These are phyloP conservation scores for Montipora sp. DNA, from an alignment of 64 coral and sea anemone genomes.

Conservation along the genomic window DNA sequence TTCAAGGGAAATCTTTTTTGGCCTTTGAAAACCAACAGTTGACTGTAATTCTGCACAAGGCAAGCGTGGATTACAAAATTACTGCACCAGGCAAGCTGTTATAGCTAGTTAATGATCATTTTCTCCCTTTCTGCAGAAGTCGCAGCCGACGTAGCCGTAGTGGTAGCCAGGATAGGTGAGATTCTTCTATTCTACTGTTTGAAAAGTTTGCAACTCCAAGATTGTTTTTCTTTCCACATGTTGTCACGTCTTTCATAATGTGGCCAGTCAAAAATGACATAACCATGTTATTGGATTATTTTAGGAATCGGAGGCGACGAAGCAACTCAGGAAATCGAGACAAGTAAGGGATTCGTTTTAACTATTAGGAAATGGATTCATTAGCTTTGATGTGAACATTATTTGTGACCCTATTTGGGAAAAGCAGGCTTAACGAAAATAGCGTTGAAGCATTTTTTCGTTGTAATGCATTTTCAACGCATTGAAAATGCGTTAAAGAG, in stretches of 20 bases:
- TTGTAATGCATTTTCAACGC: too few relatives aligned
- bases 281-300: not conserved
- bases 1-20: too few relatives aligned
- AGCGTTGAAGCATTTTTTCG: too few relatives aligned
- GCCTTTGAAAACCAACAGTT: too few relatives aligned
- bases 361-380: too few relatives aligned
- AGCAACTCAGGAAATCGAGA: constrained; percentile 33
- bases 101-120: not conserved
- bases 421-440: too few relatives aligned
- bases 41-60: too few relatives aligned
- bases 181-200: not conserved
- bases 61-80: not conserved
- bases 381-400: too few relatives aligned
- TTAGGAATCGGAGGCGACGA: constrained; percentile 10
- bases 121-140: constrained; percentile 14
- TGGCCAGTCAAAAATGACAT: not conserved
- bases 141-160: constrained; percentile 34
- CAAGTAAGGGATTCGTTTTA: not conserved
- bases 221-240: too few relatives aligned
- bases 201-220: not conserved
- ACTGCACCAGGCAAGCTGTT: not conserved
- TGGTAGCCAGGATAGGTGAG: constrained; percentile 20
- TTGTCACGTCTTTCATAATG: too few relatives aligned
- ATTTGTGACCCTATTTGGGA: too few relatives aligned
- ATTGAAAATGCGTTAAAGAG: too few relatives aligned